Evolutionary conservation across 2,888 invertebrate species (phyloP).

Genomic region (Aromia moschata): DNA sequence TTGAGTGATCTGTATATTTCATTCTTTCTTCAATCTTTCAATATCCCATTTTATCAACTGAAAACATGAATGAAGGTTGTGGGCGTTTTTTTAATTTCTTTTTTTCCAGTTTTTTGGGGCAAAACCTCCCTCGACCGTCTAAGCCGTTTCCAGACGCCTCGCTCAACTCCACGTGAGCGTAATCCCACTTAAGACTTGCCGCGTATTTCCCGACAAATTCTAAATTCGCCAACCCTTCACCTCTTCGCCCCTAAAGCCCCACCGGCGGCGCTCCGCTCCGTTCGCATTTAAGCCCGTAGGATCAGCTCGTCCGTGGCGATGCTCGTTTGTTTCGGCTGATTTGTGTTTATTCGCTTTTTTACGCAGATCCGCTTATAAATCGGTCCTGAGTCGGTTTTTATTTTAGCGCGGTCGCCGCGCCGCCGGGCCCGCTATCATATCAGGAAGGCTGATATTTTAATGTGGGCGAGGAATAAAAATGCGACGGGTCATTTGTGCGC

Average conservation of each 20-base stretch:
- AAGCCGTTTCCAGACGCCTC: too few species aligned
- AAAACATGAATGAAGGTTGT: too few species aligned
- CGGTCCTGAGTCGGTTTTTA: conserved; percentile 48
- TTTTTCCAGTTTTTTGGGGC: too few species aligned
- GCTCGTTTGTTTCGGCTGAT: conserved; percentile 59
- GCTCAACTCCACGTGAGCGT: too few species aligned
- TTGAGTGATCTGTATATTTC: too few species aligned
- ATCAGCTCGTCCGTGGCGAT: conserved; percentile 52
- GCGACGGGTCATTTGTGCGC: conserved; percentile 28
- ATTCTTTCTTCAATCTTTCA: too few species aligned
- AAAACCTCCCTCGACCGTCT: too few species aligned
- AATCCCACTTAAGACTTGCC: background rate
- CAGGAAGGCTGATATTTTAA: conserved; percentile 50
- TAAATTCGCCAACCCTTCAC: conserved; percentile 6
- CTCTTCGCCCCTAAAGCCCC: conserved; percentile 12
- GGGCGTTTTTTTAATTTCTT: too few species aligned
- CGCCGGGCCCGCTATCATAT: conserved; percentile 45
- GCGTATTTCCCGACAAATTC: background rate
- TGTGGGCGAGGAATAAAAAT: conserved; percentile 43
- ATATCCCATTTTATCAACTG: too few species aligned
- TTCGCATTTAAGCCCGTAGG: conserved; percentile 53
- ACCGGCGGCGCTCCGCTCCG: conserved; percentile 38
- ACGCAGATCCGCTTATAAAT: conserved; percentile 53
- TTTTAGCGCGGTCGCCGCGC: too few species aligned
- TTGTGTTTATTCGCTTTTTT: conserved; percentile 50